Percentiles rank a stretch among this genome's conserved stretches.
These are phyloP conservation scores for Trachelus stipa DNA, from an alignment of 2,888 invertebrate species.

Conservation along the genomic window DNA sequence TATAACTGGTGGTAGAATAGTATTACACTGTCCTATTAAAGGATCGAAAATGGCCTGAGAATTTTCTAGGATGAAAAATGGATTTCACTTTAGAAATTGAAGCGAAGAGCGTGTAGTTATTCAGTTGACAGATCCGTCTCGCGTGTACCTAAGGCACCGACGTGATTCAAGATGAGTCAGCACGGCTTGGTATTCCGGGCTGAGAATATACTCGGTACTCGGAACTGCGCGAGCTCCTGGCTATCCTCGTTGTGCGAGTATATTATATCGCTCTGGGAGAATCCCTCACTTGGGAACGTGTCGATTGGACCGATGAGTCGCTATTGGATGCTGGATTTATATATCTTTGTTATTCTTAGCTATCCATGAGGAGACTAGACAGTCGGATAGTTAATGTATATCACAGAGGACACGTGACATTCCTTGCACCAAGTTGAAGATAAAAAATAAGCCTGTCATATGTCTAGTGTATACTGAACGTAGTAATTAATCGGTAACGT, in stretches of 20 bases:
- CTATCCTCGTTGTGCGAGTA: slow-evolving; percentile 4
- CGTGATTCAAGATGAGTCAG: slow-evolving; percentile 27
- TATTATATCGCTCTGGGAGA: neutral
- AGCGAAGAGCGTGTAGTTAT: slow-evolving; percentile 1
- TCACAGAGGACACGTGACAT: neutral
- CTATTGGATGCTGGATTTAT: neutral
- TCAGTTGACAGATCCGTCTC: slow-evolving; percentile 20
- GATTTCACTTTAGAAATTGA: neutral
- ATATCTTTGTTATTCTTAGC: neutral
- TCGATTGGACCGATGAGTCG: neutral
- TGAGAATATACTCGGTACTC: slow-evolving; percentile 29
- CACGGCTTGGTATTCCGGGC: slow-evolving; percentile 31
- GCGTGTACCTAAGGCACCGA: slow-evolving; percentile 5
- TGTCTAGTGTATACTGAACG: neutral
- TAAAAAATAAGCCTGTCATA: neutral
- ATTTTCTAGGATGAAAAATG: neutral
- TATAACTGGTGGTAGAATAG: neutral
- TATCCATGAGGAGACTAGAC: neutral
- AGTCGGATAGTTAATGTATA: neutral
- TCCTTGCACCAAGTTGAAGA: neutral
- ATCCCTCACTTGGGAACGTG: neutral
- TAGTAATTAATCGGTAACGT: neutral
- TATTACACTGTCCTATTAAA: neutral
- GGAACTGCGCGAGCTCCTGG: slow-evolving; percentile 4
- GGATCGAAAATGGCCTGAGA: neutral